Percentiles rank a stretch among this genome's conserved stretches.
Evolutionary conservation across 2,888 invertebrate genomes (phyloP).

Genomic region (Tyria jacobaeae): DNA sequence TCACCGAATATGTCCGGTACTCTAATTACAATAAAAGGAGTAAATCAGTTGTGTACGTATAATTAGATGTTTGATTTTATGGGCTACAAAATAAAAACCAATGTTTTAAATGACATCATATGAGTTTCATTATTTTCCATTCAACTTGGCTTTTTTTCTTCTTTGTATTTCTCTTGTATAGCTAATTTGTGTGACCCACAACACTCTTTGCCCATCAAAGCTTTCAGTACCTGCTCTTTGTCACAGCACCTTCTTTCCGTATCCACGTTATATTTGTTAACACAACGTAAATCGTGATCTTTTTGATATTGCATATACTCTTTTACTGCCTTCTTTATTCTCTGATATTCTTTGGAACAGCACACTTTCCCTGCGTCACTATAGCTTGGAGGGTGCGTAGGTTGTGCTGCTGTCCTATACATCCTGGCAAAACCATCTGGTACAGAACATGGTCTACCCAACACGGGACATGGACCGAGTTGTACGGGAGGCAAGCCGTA

Average conservation of each 20-base stretch:
- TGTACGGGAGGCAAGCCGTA: constrained; percentile 79
- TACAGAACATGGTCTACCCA: constrained; percentile 77
- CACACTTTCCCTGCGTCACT: constrained; percentile 79
- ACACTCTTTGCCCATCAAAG: constrained; percentile 73
- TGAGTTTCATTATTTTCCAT: background rate
- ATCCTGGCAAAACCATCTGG: constrained; percentile 81
- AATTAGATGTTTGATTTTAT: constrained; percentile 38
- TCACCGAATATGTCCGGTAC: background rate
- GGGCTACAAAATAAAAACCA: constrained; percentile 85
- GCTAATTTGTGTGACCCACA: constrained; percentile 78
- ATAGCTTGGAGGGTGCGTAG: constrained; percentile 71
- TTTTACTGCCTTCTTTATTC: constrained; percentile 77
- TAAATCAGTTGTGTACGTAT: constrained; percentile 22
- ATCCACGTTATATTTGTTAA: constrained; percentile 76
- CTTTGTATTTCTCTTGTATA: constrained; percentile 72
- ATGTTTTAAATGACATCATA: constrained; percentile 36
- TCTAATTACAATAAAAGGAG: constrained; percentile 2
- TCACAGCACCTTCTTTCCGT: constrained; percentile 80
- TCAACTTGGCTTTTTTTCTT: constrained; percentile 52
- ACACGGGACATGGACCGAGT: constrained; percentile 80
- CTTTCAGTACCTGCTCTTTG: constrained; percentile 70
- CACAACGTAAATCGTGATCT: constrained; percentile 72
- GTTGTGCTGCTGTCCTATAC: constrained; percentile 72
- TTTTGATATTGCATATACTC: constrained; percentile 76
- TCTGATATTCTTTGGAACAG: constrained; percentile 79